Conservation (phyloP, 2,888 invertebrate genomes). For the Diarsia mendica region DNA sequence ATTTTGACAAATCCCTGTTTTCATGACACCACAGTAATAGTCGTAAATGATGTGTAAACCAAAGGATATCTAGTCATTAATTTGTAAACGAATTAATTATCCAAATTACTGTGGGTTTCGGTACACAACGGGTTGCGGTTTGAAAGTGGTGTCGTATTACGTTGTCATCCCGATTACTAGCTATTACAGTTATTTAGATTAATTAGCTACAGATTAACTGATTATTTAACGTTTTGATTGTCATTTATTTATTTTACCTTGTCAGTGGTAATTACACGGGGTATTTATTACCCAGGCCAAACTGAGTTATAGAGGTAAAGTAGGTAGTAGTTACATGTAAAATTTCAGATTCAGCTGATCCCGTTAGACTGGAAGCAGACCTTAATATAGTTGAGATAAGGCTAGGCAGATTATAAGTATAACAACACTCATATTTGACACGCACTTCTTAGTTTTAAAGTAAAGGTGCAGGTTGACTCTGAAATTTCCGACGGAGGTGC, state of each 20-base stretch:
- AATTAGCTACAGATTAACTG: conserved; percentile 39
- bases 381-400: too few species aligned
- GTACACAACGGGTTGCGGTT: conserved; percentile 36
- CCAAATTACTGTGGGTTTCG: conserved; percentile 44
- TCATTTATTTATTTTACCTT: conserved; percentile 32
- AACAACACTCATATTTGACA: neutral
- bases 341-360: too few species aligned
- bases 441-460: neutral
- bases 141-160: conserved; percentile 47
- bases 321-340: too few species aligned
- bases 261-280: neutral
- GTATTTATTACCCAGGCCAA: too few species aligned
- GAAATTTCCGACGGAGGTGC: neutral
- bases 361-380: too few species aligned
- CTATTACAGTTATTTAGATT: conserved; percentile 43
- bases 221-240: conserved; percentile 19
- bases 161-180: conserved; percentile 43
- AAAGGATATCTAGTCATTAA: conserved; percentile 32
- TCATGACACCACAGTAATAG: neutral
- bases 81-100: conserved; percentile 53
- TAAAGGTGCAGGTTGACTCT: neutral
- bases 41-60: neutral
- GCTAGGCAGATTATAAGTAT: neutral
- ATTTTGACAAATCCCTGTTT: neutral
- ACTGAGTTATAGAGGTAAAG: too few species aligned